Base-by-base conservation (phyloP, 2,888 invertebrate species). In the Scaptomyza caliginosa region DNA sequence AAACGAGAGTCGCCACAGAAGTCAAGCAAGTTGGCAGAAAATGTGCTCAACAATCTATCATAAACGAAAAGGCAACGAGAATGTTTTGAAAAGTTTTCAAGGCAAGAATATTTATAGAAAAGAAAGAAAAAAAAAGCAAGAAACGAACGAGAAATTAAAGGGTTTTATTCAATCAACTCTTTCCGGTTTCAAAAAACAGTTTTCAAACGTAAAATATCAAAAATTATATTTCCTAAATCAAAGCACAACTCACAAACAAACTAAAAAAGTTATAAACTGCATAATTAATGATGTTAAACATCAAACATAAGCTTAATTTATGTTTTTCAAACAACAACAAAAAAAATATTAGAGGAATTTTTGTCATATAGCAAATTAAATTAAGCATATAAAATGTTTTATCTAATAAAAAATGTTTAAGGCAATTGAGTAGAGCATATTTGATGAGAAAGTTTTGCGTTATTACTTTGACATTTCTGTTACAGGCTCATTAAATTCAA, bases 1-100 rank as follows among this genome's bases (percentile, higher is more conserved):
- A 43, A 49, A 56, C 82, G 65, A 87, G 85, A 81, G 78, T 74
- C 51, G 82, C 55, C 57, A 43, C 49, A 43, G 24, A 57, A 80
- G 64, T 80, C 68, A 60, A 54, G 7, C 17, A 24, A 34, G 16
- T 36, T 23, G 16, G 46, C 34, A 19, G 30, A 26, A 62, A 70
- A 42, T 11, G 19, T 17, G 30, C 43, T n/a, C 13, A 8, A 32
- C 19, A 26, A 43, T 30, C 32, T 26, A 24, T 17, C 43, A 56
- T 26, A 50, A 36, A 30, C n/a, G 19, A 28, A 4, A 32, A 6
- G n/a, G 30, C 4, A 30, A 30, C 30, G 30, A 11, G 11, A 28
- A 3, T 4, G 7, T 3, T 30, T 32, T 13, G n/a, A 32, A 32
- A 32, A 4, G 13, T 32, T 32, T 13, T 11, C 4, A 28, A 11